Evolutionary conservation across 2,888 invertebrate genomes (phyloP), one percentile per base, ranked within the genome.

Genomic region (Caenorhabditis sp.): DNA sequence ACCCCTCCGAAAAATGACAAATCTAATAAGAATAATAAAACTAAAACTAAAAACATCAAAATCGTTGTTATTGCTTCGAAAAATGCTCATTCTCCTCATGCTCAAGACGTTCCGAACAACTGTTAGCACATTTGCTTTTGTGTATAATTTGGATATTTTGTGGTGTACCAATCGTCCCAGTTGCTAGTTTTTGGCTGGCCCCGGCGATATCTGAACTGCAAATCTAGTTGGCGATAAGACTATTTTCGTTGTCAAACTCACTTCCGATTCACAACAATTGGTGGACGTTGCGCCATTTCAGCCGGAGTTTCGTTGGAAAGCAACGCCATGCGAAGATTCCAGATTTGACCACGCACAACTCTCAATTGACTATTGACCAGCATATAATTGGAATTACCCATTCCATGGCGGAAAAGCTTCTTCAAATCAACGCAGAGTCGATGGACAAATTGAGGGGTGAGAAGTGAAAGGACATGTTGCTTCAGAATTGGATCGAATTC

Each of bases 391-490:
- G 70, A 68, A 31, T 65, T 73, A 0, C 63, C 67, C 21, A 72
- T 77, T 23, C 77, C 82, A 66, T 84, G 83, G 8, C 78, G 71
- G 62, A 97, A 99, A 96, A 85, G 95, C 43, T 69, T 94, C 97
- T 82, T 80, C 56, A 84, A 67, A 64, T 84, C 83, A 17, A 60
- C 57, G 61, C 83, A 83, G 17, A 84, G 67, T 10, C 72, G 66
- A 67, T 85, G 81, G 23, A 83, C 80, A 58, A 80, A 82, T 21
- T 66, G 59, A 0, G 83, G 85, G 8, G 83, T 84, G 36, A 84
- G 63, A n/a, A 77, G 69, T 10, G 67, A 54, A 4, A 84, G 69
- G 27, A 84, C 69, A 38, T 80, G 64, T 17, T 65, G 66, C 10
- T 80, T 67, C 20, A 85, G 71, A 25, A 59, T 49, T 38, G 59